phyloP scores from a whole-genome alignment of 2,113 vertebrate species.

The Stigmatopora nigra region DNA sequence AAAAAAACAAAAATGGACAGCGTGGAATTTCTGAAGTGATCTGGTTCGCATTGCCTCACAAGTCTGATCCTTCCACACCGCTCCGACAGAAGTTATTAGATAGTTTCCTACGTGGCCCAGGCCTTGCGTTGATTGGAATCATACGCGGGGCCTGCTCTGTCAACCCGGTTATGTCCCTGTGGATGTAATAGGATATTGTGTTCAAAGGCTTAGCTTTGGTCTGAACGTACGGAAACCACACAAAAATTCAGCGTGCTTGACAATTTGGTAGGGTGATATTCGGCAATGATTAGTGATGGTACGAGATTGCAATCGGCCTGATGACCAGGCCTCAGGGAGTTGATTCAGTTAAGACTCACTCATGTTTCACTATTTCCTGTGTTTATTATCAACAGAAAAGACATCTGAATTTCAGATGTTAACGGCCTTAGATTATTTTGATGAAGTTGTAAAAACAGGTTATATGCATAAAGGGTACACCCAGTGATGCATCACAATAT shows the following conservation, averaged over 20 bases:
- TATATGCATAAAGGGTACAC: background rate
- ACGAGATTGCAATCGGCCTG: background rate
- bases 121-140: slow-evolving; percentile 56
- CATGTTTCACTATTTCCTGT: slow-evolving; percentile 38
- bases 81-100: slow-evolving; percentile 44
- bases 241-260: slow-evolving; percentile 16
- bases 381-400: slow-evolving; percentile 49
- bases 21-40: slow-evolving; percentile 58
- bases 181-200: slow-evolving; percentile 50
- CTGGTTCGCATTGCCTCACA: slow-evolving; percentile 63
- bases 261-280: slow-evolving; percentile 34
- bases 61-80: slow-evolving; percentile 34
- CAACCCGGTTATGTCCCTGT: slow-evolving; percentile 35
- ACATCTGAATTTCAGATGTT: slow-evolving; percentile 57
- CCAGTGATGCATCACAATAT: background rate
- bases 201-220: slow-evolving; percentile 41
- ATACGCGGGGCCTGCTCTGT: slow-evolving; percentile 29
- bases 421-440: slow-evolving; percentile 32
- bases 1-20: slow-evolving; percentile 28
- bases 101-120: slow-evolving; percentile 27
- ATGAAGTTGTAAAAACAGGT: slow-evolving; percentile 26
- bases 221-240: slow-evolving; percentile 30
- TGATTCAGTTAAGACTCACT: slow-evolving; percentile 33
- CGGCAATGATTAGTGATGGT: slow-evolving; percentile 10
- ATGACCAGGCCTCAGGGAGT: slow-evolving; percentile 13